Conservation (phyloP, 2,113 vertebrate genomes). For the Podarcis raffonei region DNA sequence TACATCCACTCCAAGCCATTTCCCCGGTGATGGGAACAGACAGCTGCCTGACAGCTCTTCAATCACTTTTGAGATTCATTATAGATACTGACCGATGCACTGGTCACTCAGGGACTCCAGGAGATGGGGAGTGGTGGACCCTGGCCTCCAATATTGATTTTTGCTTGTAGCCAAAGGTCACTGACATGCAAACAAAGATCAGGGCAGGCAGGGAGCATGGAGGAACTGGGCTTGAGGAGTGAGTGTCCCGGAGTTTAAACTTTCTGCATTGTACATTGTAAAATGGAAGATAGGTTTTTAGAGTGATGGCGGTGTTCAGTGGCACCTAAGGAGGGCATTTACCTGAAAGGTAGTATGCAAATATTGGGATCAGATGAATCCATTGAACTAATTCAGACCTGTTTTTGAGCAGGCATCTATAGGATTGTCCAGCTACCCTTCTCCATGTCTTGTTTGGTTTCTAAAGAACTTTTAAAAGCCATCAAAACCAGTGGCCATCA, state of each 20-base stretch:
- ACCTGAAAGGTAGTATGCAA: no score
- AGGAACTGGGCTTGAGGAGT: neutral
- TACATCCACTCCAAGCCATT: neutral
- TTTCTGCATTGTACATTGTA: neutral
- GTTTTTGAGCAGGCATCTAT: neutral
- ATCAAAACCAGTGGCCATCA: neutral
- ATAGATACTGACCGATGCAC: conserved; percentile 11
- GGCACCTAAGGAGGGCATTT: no score
- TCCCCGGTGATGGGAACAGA: neutral
- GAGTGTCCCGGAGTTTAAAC: neutral
- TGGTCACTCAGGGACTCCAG: conserved; percentile 8
- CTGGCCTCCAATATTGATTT: conserved; percentile 25
- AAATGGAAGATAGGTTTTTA: neutral
- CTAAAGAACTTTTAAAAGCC: neutral
- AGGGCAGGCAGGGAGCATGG: neutral
- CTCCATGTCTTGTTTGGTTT: neutral
- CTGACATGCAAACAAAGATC: neutral
- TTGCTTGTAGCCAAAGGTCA: conserved; percentile 11
- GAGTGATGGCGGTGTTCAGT: no score
- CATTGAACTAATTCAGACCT: neutral
- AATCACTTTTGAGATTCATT: conserved; percentile 28
- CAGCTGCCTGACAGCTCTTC: conserved; percentile 25
- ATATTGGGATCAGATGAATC: neutral
- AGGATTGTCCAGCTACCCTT: neutral
- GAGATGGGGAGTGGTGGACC: neutral